Base-by-base conservation (phyloP, 2,888 invertebrate genomes). In the Netelia melanura region DNA sequence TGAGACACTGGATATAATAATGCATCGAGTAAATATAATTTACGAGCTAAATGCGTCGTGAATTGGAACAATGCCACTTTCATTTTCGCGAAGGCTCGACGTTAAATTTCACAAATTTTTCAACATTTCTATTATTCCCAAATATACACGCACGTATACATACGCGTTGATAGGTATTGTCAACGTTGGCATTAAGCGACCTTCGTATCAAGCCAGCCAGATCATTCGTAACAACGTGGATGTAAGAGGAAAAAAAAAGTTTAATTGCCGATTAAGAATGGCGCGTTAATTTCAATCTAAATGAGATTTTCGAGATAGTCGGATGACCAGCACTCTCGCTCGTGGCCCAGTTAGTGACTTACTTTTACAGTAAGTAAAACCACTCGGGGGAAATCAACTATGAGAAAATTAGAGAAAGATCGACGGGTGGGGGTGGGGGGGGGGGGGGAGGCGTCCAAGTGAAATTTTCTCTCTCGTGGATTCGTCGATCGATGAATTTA, bases 51-150 rank as follows among this genome's bases (percentile, higher is more conserved):
- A 25, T 21, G 25, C 17, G 14, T 43, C 14, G 11, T 25, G 58
- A 80, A 80, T 58, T 80, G 72, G 79, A 65, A 25, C 79, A 80
- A 80, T 80, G 71, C 56, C 79, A 72, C 79, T 80, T 80, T 80
- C 79, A 80, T 80, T 72, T 72, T 65, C 56, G 56, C 43, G 30
- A 79, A 79, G 79, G 71, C 43, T 64, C 64, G 14, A 25, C 30
- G 64, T 79, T 56, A 44, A 79, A 65, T 79, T 79, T 79, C 64
- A 43, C 65, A 44, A 72, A 80, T 72, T 80, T 64, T 72, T 72
- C 58, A 56, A 58, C 17, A 23, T 25, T 17, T 58, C 43, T 65
- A 44, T 65, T 14, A 21, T 43, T 14, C 21, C 38, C 2, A 14
- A 62, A 65, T 44, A 72, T 43, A 64, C 8, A 9, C 14, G 5